Conservation (phyloP, 2,888 invertebrate genomes). For the Poecilus cupreus region DNA sequence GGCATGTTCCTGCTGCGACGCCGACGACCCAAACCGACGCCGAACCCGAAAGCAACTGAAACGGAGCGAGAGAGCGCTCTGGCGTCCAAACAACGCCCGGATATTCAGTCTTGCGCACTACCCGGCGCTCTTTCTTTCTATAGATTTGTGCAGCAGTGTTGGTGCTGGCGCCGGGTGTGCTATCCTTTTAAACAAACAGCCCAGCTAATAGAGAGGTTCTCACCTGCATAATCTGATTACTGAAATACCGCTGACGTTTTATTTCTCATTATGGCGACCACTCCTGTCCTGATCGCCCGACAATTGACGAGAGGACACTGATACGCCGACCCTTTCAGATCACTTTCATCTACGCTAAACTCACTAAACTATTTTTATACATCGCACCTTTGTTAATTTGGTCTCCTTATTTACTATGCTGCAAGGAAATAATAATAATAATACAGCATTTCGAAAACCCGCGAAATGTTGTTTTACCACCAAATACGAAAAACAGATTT, state of each 20-base stretch:
- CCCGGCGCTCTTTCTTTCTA: not conserved
- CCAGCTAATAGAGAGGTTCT: slow-evolving; percentile 32
- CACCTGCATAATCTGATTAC: slow-evolving; percentile 42
- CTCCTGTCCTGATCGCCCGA: not conserved
- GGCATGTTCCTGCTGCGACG: not conserved
- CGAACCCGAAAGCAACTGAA: slow-evolving; percentile 50
- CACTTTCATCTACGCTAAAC: too few species aligned
- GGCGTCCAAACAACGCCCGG: slow-evolving; percentile 66
- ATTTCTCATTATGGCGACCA: slow-evolving; percentile 25
- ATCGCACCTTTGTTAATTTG: too few species aligned
- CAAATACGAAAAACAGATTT: too few species aligned
- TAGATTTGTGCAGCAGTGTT: slow-evolving; percentile 13
- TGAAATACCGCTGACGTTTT: slow-evolving; percentile 34
- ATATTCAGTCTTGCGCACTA: slow-evolving; percentile 65
- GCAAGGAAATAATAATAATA: too few species aligned
- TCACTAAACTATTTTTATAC: too few species aligned
- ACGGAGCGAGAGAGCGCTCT: slow-evolving; percentile 56
- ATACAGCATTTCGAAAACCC: too few species aligned
- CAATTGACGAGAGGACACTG: not conserved
- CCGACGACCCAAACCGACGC: not conserved
- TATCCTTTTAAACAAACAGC: slow-evolving; percentile 22
- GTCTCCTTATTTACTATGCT: too few species aligned
- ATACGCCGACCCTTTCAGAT: not conserved
- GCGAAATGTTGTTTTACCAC: too few species aligned
- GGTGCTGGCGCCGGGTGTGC: not conserved